phyloP scores from a whole-genome alignment of 2,888 invertebrate species.

The Notodonta ziczac region DNA sequence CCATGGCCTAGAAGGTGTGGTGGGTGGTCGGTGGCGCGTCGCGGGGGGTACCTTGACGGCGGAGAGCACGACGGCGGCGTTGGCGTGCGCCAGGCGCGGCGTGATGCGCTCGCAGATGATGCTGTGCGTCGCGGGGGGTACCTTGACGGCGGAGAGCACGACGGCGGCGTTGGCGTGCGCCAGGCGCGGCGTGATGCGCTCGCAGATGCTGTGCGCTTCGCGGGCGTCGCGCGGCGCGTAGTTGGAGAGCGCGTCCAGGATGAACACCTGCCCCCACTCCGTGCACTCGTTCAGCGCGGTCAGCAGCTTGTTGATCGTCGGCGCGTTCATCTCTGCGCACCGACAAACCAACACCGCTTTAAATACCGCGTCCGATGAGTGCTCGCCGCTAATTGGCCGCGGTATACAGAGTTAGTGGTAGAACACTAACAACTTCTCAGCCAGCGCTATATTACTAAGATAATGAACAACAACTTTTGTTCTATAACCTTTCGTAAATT shows the following conservation, averaged over 20 bases:
- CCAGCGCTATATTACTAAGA: no score
- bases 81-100: conserved; percentile 99
- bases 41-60: conserved; percentile 99
- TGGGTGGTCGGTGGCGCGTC: no score
- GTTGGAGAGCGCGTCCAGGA: conserved; percentile 98
- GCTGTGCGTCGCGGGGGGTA: conserved; percentile 66
- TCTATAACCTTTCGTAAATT: no score
- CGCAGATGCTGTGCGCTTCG: conserved; percentile 99
- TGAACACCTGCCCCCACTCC: conserved; percentile 99
- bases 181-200: conserved; percentile 97
- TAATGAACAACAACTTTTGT: no score
- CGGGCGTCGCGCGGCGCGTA: conserved; percentile 98
- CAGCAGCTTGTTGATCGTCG: conserved; percentile 98
- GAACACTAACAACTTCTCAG: no score
- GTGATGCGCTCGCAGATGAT: not conserved
- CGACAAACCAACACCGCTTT: no score
- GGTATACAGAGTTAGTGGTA: no score
- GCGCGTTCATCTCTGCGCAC: conserved; percentile 94
- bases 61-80: conserved; percentile 99
- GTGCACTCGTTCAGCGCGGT: conserved; percentile 99
- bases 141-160: conserved; percentile 98
- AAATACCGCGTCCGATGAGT: no score
- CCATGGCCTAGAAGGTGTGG: no score
- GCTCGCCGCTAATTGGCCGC: no score
- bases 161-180: conserved; percentile 99